Evolutionary conservation across 1,140 invertebrate genomes (phyloP).

Genomic region (Musca domestica): DNA sequence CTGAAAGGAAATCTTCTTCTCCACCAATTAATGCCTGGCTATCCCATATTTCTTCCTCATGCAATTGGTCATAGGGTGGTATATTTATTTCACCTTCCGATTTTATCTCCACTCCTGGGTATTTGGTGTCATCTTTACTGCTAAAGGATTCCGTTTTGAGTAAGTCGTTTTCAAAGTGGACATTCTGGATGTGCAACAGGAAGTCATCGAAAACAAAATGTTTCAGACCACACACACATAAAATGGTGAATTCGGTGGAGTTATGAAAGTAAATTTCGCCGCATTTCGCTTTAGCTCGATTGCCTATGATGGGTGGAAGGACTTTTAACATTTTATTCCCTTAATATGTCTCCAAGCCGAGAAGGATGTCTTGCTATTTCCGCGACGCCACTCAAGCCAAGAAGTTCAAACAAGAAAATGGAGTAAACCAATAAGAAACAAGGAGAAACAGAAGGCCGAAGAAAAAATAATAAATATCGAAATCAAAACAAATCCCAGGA

Average conservation of each 20-base stretch:
- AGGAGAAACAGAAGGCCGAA: too few species aligned
- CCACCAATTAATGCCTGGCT: constrained; percentile 1
- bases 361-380: too few species aligned
- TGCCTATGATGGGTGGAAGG: constrained; percentile 2
- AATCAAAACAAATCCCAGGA: too few species aligned
- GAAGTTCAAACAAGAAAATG: too few species aligned
- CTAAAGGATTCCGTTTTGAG: constrained; percentile 21
- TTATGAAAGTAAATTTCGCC: constrained; percentile 27
- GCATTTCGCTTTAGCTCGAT: constrained; percentile 23
- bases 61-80: constrained; percentile 1
- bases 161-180: constrained; percentile 25
- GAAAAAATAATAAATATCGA: too few species aligned
- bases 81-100: not conserved
- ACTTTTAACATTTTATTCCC: constrained; percentile 2
- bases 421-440: too few species aligned
- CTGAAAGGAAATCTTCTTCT: not conserved
- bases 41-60: constrained; percentile 15
- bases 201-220: constrained; percentile 24
- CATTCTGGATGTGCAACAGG: constrained; percentile 23
- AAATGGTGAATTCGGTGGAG: constrained; percentile 20
- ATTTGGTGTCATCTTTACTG: not conserved
- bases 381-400: too few species aligned
- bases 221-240: constrained; percentile 26
- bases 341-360: not conserved
- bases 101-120: constrained; percentile 14